Base-by-base conservation (phyloP, 2,888 invertebrate species). In the Gortyna flavago region DNA sequence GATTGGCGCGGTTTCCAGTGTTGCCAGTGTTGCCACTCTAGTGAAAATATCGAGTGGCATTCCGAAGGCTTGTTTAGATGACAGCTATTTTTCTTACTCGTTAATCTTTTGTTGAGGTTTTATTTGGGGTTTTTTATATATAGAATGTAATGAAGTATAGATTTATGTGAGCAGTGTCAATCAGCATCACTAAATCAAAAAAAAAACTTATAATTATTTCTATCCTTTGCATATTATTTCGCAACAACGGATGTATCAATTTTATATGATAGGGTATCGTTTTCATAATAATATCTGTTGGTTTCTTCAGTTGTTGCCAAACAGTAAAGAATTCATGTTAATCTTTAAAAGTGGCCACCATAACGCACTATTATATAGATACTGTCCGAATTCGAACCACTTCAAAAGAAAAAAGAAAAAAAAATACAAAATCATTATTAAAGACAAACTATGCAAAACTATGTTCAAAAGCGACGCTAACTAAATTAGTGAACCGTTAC, bases 401-500 rank as follows among this genome's bases (percentile, higher is more conserved):
- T 48, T 21, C 0, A 38, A 64, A 69, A n/a, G 9, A 25, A 54
- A 38, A 64, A 69, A n/a, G 9, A 25, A 54, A 35, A 25, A n/a
- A 29, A 32, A 29, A 21, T 21, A 32, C 1, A 67, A n/a, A 69
- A 54, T 29, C 13, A 62, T 70, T 54, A 57, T 66, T 70, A 67
- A n/a, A n/a, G 68, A 65, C 9, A 64, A 83, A 80, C 75, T 72
- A 74, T 59, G 38, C 70, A 70, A 59, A 76, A 75, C 68, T 81
- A 85, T 66, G 35, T 51, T 62, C n/a, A 78, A 81, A 84, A 72
- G 29, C 64, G 62, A 54, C 65, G 3, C 70, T 75, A 73, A 80
- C 79, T 76, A 84, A 90, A 85, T 89, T 82, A 85, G 87, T 81
- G 75, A 78, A 84, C 79, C 81, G 77, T 83, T 77, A 79, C 85